A percentile compares a stretch with the other conserved stretches of the same genome.
These are phyloP conservation scores for Setophaga petechia DNA, from an alignment of 2,113 vertebrate species.

Conservation along the genomic window DNA sequence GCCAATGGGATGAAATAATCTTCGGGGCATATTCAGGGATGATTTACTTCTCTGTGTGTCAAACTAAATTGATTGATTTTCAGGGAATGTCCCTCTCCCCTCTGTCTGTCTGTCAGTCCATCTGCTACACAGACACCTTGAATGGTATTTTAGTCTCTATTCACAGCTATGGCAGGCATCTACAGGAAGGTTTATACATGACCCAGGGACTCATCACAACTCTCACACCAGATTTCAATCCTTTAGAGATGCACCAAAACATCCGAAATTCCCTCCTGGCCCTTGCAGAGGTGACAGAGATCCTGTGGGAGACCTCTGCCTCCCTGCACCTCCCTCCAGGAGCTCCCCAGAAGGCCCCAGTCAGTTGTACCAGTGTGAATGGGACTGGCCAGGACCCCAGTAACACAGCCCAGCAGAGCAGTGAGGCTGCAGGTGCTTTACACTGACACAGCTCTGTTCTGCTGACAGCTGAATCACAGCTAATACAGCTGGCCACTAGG, in stretches of 20 bases:
- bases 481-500: not conserved
- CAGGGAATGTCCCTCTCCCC: not conserved
- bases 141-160: not conserved
- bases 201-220: not conserved
- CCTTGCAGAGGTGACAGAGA: not conserved
- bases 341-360: not conserved
- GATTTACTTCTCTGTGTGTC: not conserved
- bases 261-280: not conserved
- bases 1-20: not conserved
- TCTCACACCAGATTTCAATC: not conserved
- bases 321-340: not conserved
- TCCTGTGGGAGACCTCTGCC: not conserved
- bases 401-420: not conserved
- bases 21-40: not conserved
- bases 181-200: not conserved
- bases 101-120: not conserved
- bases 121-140: not conserved
- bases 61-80: not conserved
- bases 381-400: not conserved
- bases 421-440: not conserved
- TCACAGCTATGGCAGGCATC: not conserved
- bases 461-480: not conserved
- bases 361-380: not conserved
- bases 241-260: not conserved
- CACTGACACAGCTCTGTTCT: not conserved